Percentiles rank a stretch among this genome's conserved stretches.
These are phyloP conservation scores for Ichneumoninae sp. DNA, from an alignment of 2,888 invertebrate genomes.

Conservation along the genomic window DNA sequence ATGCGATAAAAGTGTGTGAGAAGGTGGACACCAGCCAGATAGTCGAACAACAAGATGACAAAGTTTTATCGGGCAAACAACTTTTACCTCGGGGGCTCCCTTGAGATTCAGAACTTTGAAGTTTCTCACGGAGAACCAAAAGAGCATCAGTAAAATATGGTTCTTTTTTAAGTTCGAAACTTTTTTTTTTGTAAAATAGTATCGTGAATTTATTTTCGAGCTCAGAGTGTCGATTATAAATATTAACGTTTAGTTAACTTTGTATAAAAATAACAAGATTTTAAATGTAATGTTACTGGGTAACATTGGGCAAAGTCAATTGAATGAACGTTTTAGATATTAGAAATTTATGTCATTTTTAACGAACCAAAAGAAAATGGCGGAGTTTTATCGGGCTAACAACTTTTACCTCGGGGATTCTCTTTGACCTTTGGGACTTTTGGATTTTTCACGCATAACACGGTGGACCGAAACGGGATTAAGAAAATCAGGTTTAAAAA, in stretches of 20 bases:
- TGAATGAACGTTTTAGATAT: too few relatives aligned
- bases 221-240: too few relatives aligned
- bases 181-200: too few relatives aligned
- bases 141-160: not conserved
- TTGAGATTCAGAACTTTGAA: conserved; percentile 1
- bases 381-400: conserved; percentile 22
- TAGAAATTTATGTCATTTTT: too few relatives aligned
- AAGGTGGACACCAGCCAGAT: conserved; percentile 17
- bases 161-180: not conserved
- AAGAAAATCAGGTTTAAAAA: not conserved
- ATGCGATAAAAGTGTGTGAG: conserved; percentile 26
- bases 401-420: not conserved
- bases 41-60: conserved; percentile 10
- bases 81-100: not conserved
- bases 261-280: too few relatives aligned
- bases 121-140: not conserved
- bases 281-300: too few relatives aligned
- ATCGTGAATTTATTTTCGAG: too few relatives aligned
- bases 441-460: not conserved
- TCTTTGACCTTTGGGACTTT: conserved; percentile 1
- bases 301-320: too few relatives aligned
- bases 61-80: conserved; percentile 37
- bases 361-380: not conserved
- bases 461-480: not conserved
- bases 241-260: too few relatives aligned